Evolutionary conservation across 2,888 invertebrate species (phyloP).

Genomic region (Camptogramma bilineatum): DNA sequence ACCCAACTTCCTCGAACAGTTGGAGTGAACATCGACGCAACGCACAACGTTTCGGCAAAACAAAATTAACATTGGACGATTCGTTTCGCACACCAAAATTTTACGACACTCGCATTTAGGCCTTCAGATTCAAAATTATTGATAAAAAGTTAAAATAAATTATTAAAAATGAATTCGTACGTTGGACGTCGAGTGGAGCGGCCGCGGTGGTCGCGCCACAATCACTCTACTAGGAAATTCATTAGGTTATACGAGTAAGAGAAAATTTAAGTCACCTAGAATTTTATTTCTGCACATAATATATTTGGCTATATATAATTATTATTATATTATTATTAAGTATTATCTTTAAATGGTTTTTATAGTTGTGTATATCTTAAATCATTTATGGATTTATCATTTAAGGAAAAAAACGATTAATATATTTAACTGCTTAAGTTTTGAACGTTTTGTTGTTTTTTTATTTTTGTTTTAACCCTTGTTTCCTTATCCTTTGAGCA

Average conservation of each 20-base stretch:
- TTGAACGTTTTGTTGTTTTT: conserved; percentile 82
- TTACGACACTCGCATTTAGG: conserved; percentile 89
- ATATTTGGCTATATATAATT: conserved; percentile 86
- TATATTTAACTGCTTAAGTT: conserved; percentile 85
- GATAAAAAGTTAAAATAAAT: conserved; percentile 82
- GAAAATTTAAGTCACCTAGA: conserved; percentile 86
- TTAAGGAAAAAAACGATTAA: conserved; percentile 85
- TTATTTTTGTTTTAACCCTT: conserved; percentile 68
- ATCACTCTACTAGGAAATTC: conserved; percentile 82
- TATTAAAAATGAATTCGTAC: conserved; percentile 78
- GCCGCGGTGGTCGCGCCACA: conserved; percentile 51
- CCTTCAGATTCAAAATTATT: conserved; percentile 88
- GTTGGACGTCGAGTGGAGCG: conserved; percentile 76
- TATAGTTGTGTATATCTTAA: conserved; percentile 86
- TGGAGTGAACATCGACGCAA: conserved; percentile 89
- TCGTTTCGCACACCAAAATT: conserved; percentile 86
- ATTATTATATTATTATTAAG: conserved; percentile 85
- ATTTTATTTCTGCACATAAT: conserved; percentile 86
- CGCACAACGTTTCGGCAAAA: conserved; percentile 72
- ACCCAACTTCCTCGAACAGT: conserved; percentile 99
- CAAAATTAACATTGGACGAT: conserved; percentile 75
- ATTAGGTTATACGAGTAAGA: conserved; percentile 83
- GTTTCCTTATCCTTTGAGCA: conserved; percentile 69
- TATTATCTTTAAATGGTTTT: conserved; percentile 85
- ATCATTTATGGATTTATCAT: conserved; percentile 85